Base-by-base conservation (phyloP, 2,888 invertebrate genomes). In the Mystacides longicornis region DNA sequence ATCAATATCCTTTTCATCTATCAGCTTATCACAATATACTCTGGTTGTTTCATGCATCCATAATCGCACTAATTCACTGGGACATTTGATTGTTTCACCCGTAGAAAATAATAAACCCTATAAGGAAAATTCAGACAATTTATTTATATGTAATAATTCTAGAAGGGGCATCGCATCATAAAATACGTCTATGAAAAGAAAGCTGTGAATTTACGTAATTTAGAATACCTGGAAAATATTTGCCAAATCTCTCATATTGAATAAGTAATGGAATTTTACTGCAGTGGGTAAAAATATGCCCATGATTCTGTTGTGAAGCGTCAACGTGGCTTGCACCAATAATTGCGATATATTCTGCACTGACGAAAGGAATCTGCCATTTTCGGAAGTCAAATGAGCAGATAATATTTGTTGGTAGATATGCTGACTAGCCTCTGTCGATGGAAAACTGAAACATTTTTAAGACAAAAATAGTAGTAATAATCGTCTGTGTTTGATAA, bases 231-330 rank as follows among this genome's bases (percentile, higher is more conserved):
- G 93, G 71, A 94, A 96, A 62, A 96, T 88, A 68, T 94, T 96
- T 1, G 94, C 89, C 54, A 96, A 76, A 71, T 97, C 96, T 56
- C 96, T 77, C 52, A 96, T 74, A 69, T 95, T 97, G 72, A 95
- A 97, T 57, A 89, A 81, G 67, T 97, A 97, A 70, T 96, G 96
- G 69, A 96, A 96, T 73, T 94, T 96, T 63, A 92, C 79, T 20
- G 95, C 95, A 0, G 96, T 96, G 0, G 96, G 96, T 60, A 96
- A 75, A 73, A 96, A 96, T 0, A 81, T 81, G 2, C 82, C 68
- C 0, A 85, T 73, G 7, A 95, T 81, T 69, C 86, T 89, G 45
- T 76, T 75, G 69, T 96, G 96, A 21, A 95, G 74, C 1, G 75
- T 72, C 4, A 95, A 75, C 0, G 93, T 92, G 0, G 87, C 82